phyloP scores from a whole-genome alignment of 2,797 vertebrate species.

The Hoplostethus atlanticus region DNA sequence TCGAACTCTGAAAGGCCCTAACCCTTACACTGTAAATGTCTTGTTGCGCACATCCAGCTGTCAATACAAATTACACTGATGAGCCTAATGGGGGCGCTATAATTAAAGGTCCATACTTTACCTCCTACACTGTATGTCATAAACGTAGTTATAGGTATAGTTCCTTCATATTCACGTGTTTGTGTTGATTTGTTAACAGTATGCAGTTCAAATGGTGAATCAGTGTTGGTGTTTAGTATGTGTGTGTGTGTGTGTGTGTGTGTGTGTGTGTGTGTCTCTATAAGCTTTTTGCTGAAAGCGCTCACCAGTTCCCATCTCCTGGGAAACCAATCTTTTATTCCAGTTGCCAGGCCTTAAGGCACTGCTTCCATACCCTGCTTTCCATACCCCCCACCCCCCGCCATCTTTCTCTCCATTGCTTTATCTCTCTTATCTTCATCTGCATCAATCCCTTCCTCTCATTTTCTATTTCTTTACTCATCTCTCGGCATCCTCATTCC shows the following conservation, averaged over 20 bases:
- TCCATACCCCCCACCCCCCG: slow-evolving; percentile 40
- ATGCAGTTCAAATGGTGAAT: not conserved
- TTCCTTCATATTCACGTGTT: not conserved
- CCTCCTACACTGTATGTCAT: too few species aligned
- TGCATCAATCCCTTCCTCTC: slow-evolving; percentile 27
- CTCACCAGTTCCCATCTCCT: slow-evolving; percentile 68
- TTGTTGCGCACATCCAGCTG: too few species aligned
- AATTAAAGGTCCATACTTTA: too few species aligned
- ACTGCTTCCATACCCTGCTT: slow-evolving; percentile 62
- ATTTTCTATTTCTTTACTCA: not conserved
- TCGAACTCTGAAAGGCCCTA: too few species aligned
- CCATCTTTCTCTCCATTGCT: slow-evolving; percentile 45
- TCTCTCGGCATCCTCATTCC: slow-evolving; percentile 1
- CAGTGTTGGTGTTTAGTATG: slow-evolving; percentile 30
- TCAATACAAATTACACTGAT: too few species aligned
- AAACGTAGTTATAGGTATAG: not conserved
- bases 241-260: slow-evolving; percentile 8
- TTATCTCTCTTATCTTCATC: slow-evolving; percentile 35
- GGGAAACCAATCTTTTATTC: slow-evolving; percentile 75
- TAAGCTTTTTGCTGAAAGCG: slow-evolving; percentile 48
- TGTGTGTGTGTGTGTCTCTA: slow-evolving; percentile 19
- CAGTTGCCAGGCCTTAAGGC: slow-evolving; percentile 64
- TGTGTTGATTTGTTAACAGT: not conserved
- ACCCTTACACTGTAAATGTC: too few species aligned
- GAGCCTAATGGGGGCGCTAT: too few species aligned